A percentile compares a stretch with the other conserved stretches of the same genome.
Evolutionary conservation across 2,888 invertebrate species (phyloP).

Genomic region (Brachylomia viminalis): DNA sequence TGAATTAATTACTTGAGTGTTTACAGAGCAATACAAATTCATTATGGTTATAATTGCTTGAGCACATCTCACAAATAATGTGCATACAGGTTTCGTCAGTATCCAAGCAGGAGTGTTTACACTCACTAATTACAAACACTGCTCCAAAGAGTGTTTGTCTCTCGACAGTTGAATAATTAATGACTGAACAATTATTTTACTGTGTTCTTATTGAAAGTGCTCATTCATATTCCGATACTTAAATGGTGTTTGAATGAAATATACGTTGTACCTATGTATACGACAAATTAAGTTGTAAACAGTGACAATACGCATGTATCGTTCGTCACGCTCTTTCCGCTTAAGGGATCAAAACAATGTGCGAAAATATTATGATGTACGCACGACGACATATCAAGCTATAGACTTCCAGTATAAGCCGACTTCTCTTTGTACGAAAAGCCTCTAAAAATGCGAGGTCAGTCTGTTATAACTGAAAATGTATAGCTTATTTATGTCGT

Average conservation of each 20-base stretch:
- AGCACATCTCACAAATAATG: slow-evolving; percentile 49
- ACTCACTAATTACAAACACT: slow-evolving; percentile 67
- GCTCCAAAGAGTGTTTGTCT: slow-evolving; percentile 70
- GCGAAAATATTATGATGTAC: slow-evolving; percentile 27
- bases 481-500: too few relatives aligned
- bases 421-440: too few relatives aligned
- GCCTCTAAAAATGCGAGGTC: too few relatives aligned
- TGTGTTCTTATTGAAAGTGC: slow-evolving; percentile 65
- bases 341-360: slow-evolving; percentile 33
- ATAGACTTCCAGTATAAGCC: too few relatives aligned
- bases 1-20: slow-evolving; percentile 42
- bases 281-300: slow-evolving; percentile 46
- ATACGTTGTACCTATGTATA: slow-evolving; percentile 52
- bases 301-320: slow-evolving; percentile 42
- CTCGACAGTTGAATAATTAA: slow-evolving; percentile 76
- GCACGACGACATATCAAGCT: too few relatives aligned
- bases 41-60: slow-evolving; percentile 55
- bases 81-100: slow-evolving; percentile 53
- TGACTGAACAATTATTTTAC: slow-evolving; percentile 68
- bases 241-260: slow-evolving; percentile 64
- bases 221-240: slow-evolving; percentile 67
- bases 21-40: slow-evolving; percentile 53
- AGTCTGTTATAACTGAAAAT: too few relatives aligned
- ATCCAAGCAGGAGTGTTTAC: slow-evolving; percentile 66
- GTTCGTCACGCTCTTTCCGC: slow-evolving; percentile 20